A percentile compares a stretch with the other conserved stretches of the same genome.
Evolutionary conservation across 2,888 invertebrate species (phyloP).

Genomic region (Ommatoiulus sabulosus): DNA sequence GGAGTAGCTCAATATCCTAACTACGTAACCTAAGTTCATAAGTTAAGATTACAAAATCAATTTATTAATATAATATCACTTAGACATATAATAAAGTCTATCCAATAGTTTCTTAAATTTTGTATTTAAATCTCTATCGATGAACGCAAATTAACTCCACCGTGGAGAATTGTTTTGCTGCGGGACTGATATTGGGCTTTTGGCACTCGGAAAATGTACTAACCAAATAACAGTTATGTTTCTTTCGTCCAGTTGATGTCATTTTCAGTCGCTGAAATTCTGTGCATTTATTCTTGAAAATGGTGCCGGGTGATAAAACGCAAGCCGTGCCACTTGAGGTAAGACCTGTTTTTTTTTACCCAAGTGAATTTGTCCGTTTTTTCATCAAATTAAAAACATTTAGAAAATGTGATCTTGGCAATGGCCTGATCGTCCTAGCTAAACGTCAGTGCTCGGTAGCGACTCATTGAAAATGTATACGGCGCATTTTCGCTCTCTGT

Average conservation of each 20-base stretch:
- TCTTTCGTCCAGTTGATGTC: background rate
- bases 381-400: background rate
- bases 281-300: constrained; percentile 34
- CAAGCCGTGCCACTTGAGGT: constrained; percentile 58
- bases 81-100: no score
- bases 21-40: no score
- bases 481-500: background rate
- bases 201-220: background rate
- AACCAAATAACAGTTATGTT: background rate
- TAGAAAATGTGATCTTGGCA: background rate
- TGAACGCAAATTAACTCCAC: background rate
- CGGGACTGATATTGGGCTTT: background rate
- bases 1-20: no score
- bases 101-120: no score
- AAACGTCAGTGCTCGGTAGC: background rate
- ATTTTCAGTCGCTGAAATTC: background rate
- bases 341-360: background rate
- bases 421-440: background rate
- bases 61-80: no score
- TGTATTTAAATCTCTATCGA: no score
- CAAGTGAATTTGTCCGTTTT: background rate
- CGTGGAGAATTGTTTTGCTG: background rate
- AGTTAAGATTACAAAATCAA: no score
- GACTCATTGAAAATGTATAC: background rate
- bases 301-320: constrained; percentile 60